These are phyloP conservation scores for Centropyge bicolor DNA, from an alignment of 2,797 vertebrate genomes.

Conservation along the genomic window DNA sequence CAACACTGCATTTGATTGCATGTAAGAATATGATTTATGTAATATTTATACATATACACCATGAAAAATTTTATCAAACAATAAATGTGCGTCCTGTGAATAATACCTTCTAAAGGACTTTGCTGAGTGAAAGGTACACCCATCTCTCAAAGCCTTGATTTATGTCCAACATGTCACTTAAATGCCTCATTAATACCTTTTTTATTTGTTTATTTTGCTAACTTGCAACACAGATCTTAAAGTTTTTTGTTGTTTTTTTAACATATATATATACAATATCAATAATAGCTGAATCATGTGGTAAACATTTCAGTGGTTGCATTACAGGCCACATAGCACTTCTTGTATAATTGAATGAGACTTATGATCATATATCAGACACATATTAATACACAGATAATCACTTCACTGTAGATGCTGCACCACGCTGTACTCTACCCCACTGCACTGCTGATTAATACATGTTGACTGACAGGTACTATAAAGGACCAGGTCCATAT, in stretches of 20 bases:
- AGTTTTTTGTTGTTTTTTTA: constrained; percentile 17
- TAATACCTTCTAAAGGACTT: constrained; percentile 51
- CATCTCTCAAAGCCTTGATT: constrained; percentile 28
- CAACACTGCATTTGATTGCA: constrained; percentile 62
- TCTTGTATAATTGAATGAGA: constrained; percentile 24
- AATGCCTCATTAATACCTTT: constrained; percentile 40
- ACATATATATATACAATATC: no score
- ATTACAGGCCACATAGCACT: constrained; percentile 20
- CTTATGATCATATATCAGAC: constrained; percentile 21
- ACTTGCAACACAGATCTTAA: constrained; percentile 18
- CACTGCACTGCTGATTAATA: constrained; percentile 17
- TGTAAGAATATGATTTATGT: constrained; percentile 62
- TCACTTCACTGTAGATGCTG: constrained; percentile 35
- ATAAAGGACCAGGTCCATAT: constrained; percentile 30
- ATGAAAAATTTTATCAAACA: constrained; percentile 38
- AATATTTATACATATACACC: constrained; percentile 56
- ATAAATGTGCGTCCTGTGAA: constrained; percentile 63
- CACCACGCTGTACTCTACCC: constrained; percentile 28
- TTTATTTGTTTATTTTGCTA: constrained; percentile 31
- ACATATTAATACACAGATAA: constrained; percentile 29
- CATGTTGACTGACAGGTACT: constrained; percentile 23
- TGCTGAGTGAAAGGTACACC: constrained; percentile 35
- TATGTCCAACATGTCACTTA: constrained; percentile 36
- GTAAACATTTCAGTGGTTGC: constrained; percentile 33
- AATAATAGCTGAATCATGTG: constrained; percentile 22